A percentile compares a stretch with the other conserved stretches of the same genome.
phyloP scores from a whole-genome alignment of 2,888 invertebrate genomes.

The Calliphora vomitoria region DNA sequence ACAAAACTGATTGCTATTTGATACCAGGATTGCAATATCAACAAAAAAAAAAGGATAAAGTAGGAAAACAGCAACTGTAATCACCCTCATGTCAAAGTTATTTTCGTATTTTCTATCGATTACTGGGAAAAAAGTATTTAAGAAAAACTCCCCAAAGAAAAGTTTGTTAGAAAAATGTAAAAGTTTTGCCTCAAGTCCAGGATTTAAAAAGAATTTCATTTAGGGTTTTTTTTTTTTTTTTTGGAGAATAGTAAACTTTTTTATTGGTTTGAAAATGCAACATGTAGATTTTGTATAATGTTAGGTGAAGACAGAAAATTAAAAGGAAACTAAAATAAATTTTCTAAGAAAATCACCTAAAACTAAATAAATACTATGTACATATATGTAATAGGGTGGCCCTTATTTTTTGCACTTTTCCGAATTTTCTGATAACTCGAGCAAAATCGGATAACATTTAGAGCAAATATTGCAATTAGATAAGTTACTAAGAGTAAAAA shows the following conservation, averaged over 20 bases:
- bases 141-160: not conserved
- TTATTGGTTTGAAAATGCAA: slow-evolving; percentile 32
- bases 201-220: slow-evolving; percentile 37
- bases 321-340: slow-evolving; percentile 1
- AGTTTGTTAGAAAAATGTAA: not conserved
- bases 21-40: slow-evolving; percentile 26
- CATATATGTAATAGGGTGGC: too few species aligned
- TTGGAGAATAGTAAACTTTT: not conserved
- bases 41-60: not conserved
- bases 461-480: too few species aligned
- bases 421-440: too few species aligned
- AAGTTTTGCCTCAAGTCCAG: slow-evolving; percentile 39
- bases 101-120: slow-evolving; percentile 34
- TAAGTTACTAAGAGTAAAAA: too few species aligned
- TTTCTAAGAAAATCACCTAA: not conserved
- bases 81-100: slow-evolving; percentile 48
- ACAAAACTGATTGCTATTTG: slow-evolving; percentile 23
- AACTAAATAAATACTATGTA: too few species aligned
- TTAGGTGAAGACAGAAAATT: not conserved
- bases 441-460: too few species aligned
- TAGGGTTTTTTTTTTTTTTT: not conserved
- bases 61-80: slow-evolving; percentile 32
- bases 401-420: too few species aligned
- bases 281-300: slow-evolving; percentile 31
- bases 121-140: slow-evolving; percentile 11